Percentiles rank a stretch among this genome's conserved stretches.
These are phyloP conservation scores for Standfussiana lucernea DNA, from an alignment of 2,888 invertebrate genomes.

Conservation along the genomic window DNA sequence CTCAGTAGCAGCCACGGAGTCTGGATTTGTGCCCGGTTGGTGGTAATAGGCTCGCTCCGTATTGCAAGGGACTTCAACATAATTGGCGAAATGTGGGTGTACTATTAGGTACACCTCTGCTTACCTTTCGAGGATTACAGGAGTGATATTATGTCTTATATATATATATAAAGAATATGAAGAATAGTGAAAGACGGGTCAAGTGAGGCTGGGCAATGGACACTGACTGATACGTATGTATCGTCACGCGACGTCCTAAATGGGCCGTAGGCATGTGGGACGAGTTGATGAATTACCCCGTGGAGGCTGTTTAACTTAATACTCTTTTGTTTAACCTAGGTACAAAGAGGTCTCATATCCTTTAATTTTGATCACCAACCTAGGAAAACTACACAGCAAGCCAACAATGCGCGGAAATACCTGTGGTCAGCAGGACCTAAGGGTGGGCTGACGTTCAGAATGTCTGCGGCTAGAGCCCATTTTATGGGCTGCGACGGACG, in stretches of 20 bases:
- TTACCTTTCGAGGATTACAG: too few relatives aligned
- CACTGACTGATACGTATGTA: not conserved
- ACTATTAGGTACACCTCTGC: too few relatives aligned
- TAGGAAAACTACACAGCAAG: not conserved
- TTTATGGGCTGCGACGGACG: not conserved
- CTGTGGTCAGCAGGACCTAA: slow-evolving; percentile 4
- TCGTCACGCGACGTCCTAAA: too few relatives aligned
- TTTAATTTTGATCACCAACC: not conserved
- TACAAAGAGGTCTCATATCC: not conserved
- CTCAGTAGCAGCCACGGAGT: too few relatives aligned
- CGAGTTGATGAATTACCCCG: too few relatives aligned
- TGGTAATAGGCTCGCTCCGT: too few relatives aligned
- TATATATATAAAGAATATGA: too few relatives aligned
- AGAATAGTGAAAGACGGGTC: not conserved
- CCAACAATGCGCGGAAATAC: slow-evolving; percentile 3
- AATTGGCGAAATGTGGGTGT: too few relatives aligned
- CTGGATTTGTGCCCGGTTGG: too few relatives aligned
- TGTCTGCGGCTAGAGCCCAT: not conserved
- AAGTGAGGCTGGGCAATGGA: not conserved
- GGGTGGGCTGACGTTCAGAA: not conserved
- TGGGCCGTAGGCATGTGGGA: too few relatives aligned
- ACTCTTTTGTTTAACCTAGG: not conserved
- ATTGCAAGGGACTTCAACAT: too few relatives aligned
- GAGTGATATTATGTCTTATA: too few relatives aligned
- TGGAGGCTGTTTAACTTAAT: not conserved